Percentiles rank a stretch among this genome's conserved stretches.
phyloP scores from a whole-genome alignment of 2,113 vertebrate genomes.

The Epinephelus lanceolatus region DNA sequence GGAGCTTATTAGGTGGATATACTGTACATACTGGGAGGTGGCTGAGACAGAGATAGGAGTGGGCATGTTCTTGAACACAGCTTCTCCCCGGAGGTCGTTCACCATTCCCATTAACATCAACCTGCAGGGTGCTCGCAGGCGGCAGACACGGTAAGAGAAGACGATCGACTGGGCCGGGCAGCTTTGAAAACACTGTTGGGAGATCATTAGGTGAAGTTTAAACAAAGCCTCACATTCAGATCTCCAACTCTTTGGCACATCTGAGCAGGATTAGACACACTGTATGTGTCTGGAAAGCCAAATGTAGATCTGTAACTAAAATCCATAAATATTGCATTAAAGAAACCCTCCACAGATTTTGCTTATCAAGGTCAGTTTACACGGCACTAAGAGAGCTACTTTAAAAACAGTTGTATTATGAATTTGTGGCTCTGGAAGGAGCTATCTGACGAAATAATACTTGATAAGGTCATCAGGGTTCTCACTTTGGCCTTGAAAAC shows the following conservation, averaged over 20 bases:
- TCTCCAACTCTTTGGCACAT: not conserved
- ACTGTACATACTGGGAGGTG: slow-evolving; percentile 8
- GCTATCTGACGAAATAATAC: not conserved
- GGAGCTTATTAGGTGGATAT: slow-evolving; percentile 44
- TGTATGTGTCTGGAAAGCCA: not conserved
- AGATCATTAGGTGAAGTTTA: slow-evolving; percentile 37
- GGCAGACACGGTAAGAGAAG: slow-evolving; percentile 84
- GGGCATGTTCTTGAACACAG: slow-evolving; percentile 76
- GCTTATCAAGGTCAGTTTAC: not conserved
- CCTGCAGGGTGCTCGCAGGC: slow-evolving; percentile 83
- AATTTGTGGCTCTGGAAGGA: not conserved
- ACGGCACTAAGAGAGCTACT: not conserved
- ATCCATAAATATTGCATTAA: not conserved
- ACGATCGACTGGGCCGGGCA: slow-evolving; percentile 22
- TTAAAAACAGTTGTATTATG: not conserved
- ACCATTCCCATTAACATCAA: slow-evolving; percentile 88
- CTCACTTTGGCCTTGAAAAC: too few species aligned
- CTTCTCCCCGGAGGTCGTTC: slow-evolving; percentile 83
- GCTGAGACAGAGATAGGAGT: slow-evolving; percentile 35
- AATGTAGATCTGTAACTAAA: not conserved
- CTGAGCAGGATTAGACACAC: not conserved
- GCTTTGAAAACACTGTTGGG: slow-evolving; percentile 27
- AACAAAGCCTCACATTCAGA: slow-evolving; percentile 22
- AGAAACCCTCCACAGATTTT: not conserved
- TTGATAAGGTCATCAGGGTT: not conserved